phyloP scores from a whole-genome alignment of 2,113 vertebrate species.

The Psilopsiagon aurifrons region DNA sequence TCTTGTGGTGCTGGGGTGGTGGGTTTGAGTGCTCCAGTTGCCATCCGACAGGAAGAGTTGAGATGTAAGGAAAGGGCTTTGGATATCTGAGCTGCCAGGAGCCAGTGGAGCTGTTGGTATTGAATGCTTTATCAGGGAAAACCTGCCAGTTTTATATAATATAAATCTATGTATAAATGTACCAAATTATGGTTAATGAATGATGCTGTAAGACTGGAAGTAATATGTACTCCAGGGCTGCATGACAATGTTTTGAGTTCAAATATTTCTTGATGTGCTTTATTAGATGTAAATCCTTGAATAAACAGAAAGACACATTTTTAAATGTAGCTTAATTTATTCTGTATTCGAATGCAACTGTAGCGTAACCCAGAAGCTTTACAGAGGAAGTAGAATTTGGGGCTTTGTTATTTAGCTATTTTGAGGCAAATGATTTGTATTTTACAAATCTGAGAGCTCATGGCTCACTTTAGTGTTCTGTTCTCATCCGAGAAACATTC shows the following conservation, averaged over 20 bases:
- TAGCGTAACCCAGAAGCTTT: not conserved
- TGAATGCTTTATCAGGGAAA: not conserved
- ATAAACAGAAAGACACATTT: not conserved
- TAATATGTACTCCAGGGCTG: not conserved
- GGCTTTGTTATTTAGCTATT: not conserved
- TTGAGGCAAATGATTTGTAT: not conserved
- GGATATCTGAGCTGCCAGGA: not conserved
- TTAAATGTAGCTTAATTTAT: not conserved
- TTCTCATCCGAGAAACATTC: not conserved
- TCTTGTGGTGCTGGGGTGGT: not conserved
- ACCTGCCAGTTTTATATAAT: not conserved
- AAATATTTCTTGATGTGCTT: not conserved
- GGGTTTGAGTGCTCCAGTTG: not conserved
- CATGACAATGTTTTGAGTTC: not conserved
- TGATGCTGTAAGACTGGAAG: not conserved
- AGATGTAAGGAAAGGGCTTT: not conserved
- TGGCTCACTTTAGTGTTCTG: not conserved
- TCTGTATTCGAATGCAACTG: not conserved
- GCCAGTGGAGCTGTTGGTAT: not conserved
- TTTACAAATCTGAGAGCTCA: not conserved
- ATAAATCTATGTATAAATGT: not conserved
- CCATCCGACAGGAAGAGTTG: accelerated
- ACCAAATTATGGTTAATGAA: not conserved
- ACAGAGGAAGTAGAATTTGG: not conserved
- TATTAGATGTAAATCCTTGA: not conserved